A percentile compares a stretch with the other conserved stretches of the same genome.
Evolutionary conservation across 2,113 vertebrate genomes (phyloP).

Genomic region (Proterorhinus semilunaris): DNA sequence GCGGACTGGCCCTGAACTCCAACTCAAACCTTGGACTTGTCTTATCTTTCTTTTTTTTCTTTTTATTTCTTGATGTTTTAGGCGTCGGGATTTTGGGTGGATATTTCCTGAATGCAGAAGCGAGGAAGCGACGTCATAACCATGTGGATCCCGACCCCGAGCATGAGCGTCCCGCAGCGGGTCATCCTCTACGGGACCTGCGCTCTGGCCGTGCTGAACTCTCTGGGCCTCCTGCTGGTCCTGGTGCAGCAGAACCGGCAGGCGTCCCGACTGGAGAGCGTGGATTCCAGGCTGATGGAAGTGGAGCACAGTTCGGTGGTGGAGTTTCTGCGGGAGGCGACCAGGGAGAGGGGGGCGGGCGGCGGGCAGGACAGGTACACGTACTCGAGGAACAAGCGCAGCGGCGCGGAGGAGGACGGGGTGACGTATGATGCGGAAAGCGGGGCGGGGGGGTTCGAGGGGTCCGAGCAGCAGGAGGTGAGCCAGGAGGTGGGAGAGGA

Average conservation of each 20-base stretch:
- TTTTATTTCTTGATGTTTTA: not conserved
- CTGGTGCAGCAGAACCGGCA: conserved; percentile 83
- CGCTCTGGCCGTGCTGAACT: conserved; percentile 79
- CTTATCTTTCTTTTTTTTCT: not conserved
- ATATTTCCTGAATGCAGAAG: conserved; percentile 40
- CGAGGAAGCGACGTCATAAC: conserved; percentile 52
- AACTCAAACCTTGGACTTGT: conserved; percentile 7
- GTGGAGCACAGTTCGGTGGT: conserved; percentile 75
- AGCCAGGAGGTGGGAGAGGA: conserved; percentile 61
- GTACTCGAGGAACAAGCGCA: conserved; percentile 83
- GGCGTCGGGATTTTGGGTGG: not conserved
- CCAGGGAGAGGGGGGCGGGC: conserved; percentile 29
- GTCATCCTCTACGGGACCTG: conserved; percentile 75
- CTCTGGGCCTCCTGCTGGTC: conserved; percentile 81
- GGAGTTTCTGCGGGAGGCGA: conserved; percentile 73
- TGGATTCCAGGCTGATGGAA: conserved; percentile 68
- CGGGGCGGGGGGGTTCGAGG: conserved; percentile 7
- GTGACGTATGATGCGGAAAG: conserved; percentile 12
- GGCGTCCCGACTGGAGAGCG: conserved; percentile 65
- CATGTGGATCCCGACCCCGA: conserved; percentile 69
- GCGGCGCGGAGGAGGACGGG: conserved; percentile 63
- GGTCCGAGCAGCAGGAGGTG: conserved; percentile 43
- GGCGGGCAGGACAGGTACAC: conserved; percentile 47
- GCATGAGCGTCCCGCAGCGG: conserved; percentile 71
- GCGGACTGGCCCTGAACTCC: not conserved